phyloP scores from a whole-genome alignment of 92 coral and sea anemone species.

The Micromussa lordhowensis region DNA sequence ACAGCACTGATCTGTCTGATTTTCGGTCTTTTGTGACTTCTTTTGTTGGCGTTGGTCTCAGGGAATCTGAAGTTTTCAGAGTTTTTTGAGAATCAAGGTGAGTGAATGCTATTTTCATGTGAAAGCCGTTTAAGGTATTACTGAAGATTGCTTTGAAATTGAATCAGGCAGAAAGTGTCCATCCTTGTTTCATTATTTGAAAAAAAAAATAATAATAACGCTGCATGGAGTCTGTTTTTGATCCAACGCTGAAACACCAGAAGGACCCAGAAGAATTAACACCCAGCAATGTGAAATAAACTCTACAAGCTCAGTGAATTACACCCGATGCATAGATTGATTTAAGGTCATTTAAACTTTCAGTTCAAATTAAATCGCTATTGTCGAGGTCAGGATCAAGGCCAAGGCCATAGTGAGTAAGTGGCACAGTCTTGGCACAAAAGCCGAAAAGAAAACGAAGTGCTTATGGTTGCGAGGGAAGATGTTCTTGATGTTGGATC shows the following conservation, averaged over 20 bases:
- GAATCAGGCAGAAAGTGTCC: constrained; percentile 32
- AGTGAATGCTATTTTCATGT: constrained; percentile 37
- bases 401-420: constrained; percentile 29
- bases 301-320: constrained; percentile 45
- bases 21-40: constrained; percentile 22
- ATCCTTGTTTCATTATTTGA: constrained; percentile 6
- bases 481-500: too few species aligned
- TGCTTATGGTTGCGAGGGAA: too few species aligned
- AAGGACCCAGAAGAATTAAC: constrained; percentile 41
- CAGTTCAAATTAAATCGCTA: constrained; percentile 36
- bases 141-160: constrained; percentile 37
- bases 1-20: constrained; percentile 29
- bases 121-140: constrained; percentile 33
- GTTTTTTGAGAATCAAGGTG: constrained; percentile 37
- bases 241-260: constrained; percentile 36
- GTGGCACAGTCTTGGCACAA: background rate
- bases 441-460: too few species aligned
- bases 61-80: constrained; percentile 17
- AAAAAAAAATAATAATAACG: constrained; percentile 14
- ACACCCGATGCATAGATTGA: constrained; percentile 44
- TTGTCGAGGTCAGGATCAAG: constrained; percentile 36
- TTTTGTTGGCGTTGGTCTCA: constrained; percentile 18
- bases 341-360: constrained; percentile 35
- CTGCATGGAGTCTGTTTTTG: constrained; percentile 31
- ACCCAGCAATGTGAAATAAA: constrained; percentile 39